These are phyloP conservation scores for Boloria euphrosyne DNA, from an alignment of 2,888 invertebrate genomes.

Conservation along the genomic window DNA sequence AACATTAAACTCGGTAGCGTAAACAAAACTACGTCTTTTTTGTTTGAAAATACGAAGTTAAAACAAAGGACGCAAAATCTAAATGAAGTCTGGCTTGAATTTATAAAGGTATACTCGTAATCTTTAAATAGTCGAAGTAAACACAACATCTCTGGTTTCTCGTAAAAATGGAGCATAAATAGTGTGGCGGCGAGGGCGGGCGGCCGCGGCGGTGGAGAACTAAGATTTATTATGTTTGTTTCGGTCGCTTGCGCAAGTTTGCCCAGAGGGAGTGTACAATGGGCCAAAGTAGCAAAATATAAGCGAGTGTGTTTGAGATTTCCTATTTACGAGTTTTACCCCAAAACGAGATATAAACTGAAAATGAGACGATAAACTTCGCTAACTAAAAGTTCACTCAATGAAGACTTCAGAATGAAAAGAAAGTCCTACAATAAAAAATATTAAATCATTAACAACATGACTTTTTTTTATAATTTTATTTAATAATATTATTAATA, in stretches of 20 bases:
- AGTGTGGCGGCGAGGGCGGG: slow-evolving; percentile 9
- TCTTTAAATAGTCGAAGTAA: slow-evolving; percentile 35
- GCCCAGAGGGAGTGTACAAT: slow-evolving; percentile 33
- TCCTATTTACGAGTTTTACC: slow-evolving; percentile 2
- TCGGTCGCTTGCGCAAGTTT: slow-evolving; percentile 30
- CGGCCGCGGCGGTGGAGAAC: slow-evolving; percentile 24
- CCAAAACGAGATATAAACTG: background rate
- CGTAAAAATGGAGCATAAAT: slow-evolving; percentile 36
- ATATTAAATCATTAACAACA: too few species aligned
- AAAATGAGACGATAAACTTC: slow-evolving; percentile 8
- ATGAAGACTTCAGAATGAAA: too few species aligned
- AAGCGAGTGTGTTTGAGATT: slow-evolving; percentile 8
- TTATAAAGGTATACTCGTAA: slow-evolving; percentile 20
- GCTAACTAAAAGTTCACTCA: slow-evolving; percentile 4
- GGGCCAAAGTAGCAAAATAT: slow-evolving; percentile 21
- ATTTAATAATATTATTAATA: too few species aligned
- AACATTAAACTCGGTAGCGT: background rate
- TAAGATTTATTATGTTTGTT: slow-evolving; percentile 39
- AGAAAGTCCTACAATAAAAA: too few species aligned
- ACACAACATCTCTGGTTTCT: slow-evolving; percentile 28
- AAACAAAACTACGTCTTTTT: slow-evolving; percentile 2
- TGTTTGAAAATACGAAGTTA: slow-evolving; percentile 10
- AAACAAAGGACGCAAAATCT: slow-evolving; percentile 29
- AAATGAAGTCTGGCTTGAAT: slow-evolving; percentile 20
- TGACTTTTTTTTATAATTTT: too few species aligned